Percentiles rank a stretch among this genome's conserved stretches.
These are phyloP conservation scores for Ceramica pisi DNA, from an alignment of 2,888 invertebrate species.

Conservation along the genomic window DNA sequence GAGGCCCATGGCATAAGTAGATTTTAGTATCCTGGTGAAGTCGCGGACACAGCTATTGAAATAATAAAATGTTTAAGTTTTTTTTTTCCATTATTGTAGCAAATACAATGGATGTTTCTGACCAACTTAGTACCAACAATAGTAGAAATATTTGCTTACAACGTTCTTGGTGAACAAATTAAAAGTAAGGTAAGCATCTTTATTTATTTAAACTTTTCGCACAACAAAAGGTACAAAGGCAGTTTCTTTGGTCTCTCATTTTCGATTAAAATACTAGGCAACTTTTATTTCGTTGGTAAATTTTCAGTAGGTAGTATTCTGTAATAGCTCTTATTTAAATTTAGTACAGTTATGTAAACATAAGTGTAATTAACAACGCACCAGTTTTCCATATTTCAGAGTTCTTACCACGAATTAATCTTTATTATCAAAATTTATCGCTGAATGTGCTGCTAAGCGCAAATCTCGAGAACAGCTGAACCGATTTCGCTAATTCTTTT, in stretches of 20 bases:
- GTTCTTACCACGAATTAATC: not conserved
- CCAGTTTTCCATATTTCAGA: not conserved
- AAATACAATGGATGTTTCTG: conserved; percentile 75
- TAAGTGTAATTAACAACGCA: not conserved
- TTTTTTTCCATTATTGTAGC: conserved; percentile 65
- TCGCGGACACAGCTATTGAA: no score
- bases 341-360: not conserved
- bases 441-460: no score
- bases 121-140: conserved; percentile 76
- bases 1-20: no score
- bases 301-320: not conserved
- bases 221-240: no score
- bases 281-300: not conserved
- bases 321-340: no score
- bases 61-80: no score
- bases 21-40: no score
- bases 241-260: not conserved
- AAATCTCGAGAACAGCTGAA: no score
- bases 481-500: no score
- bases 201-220: no score
- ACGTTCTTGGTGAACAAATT: conserved; percentile 82
- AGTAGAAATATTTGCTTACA: conserved; percentile 77
- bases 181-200: conserved; percentile 80
- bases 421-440: no score
- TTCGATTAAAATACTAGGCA: not conserved